Percentiles rank a stretch among this genome's conserved stretches.
Evolutionary conservation across 2,113 vertebrate genomes (phyloP).

Genomic region (Ceuthmochares aereus): DNA sequence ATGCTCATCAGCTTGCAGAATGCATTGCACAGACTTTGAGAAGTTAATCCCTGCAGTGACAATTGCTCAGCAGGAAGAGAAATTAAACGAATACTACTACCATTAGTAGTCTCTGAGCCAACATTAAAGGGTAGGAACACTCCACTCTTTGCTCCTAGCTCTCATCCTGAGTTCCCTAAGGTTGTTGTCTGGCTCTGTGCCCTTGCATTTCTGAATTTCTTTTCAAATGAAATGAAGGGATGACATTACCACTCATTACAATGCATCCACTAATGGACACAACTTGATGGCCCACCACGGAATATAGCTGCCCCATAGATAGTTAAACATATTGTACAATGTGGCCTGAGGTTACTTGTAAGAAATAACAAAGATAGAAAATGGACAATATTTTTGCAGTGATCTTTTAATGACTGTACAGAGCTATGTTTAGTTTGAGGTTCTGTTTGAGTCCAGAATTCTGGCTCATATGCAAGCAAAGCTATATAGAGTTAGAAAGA

Average conservation of each 20-base stretch:
- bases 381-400: neutral
- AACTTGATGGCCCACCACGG: neutral
- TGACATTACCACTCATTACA: neutral
- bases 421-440: neutral
- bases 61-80: neutral
- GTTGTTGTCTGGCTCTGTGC: neutral
- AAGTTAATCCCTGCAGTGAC: neutral
- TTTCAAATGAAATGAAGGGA: neutral
- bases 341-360: neutral
- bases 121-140: neutral
- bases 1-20: neutral
- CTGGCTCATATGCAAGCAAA: neutral
- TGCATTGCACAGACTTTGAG: neutral
- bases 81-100: neutral
- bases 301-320: neutral
- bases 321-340: accelerated
- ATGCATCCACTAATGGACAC: accelerated
- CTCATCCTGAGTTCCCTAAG: neutral
- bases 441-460: neutral
- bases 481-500: neutral
- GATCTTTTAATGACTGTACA: neutral
- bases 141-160: neutral
- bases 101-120: neutral
- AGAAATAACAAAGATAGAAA: neutral
- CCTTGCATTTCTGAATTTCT: neutral